Percentiles rank a stretch among this genome's conserved stretches.
These are phyloP conservation scores for Agelas oroides DNA, from an alignment of 37 sponge, comb jelly and placozoan species.

Conservation along the genomic window DNA sequence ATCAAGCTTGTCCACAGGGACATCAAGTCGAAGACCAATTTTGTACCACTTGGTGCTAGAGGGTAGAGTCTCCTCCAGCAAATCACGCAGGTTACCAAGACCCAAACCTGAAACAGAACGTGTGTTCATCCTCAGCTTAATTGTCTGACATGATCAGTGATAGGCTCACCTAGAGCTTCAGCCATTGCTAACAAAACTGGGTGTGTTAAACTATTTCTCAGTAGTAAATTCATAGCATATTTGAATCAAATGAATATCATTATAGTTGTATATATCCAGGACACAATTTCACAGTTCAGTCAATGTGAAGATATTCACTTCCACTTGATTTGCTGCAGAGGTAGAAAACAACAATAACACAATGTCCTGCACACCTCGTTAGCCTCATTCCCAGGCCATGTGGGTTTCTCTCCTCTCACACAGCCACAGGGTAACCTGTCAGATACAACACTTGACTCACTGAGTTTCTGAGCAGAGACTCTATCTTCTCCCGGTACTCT, in stretches of 20 bases:
- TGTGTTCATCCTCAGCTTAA: too few species aligned
- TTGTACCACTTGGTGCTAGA: background rate
- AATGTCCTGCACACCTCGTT: background rate
- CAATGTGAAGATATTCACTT: background rate
- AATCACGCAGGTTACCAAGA: background rate
- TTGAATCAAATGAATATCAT: too few species aligned
- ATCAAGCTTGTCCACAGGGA: background rate
- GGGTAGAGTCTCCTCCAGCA: background rate
- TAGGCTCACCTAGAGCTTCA: too few species aligned
- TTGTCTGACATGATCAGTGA: too few species aligned
- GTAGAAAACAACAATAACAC: background rate
- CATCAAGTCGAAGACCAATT: background rate
- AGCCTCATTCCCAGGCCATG: too few species aligned
- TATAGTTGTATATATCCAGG: too few species aligned
- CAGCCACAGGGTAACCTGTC: too few species aligned
- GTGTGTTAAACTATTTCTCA: background rate
- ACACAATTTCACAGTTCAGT: background rate
- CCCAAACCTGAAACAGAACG: background rate
- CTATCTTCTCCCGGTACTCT: slow-evolving; percentile 33
- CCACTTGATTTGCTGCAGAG: slow-evolving; percentile 57
- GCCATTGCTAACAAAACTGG: background rate
- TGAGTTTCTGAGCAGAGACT: slow-evolving; percentile 23
- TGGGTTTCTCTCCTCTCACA: too few species aligned
- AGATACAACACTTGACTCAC: too few species aligned
- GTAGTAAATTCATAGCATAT: too few species aligned